Base-by-base conservation (phyloP, 2,797 vertebrate species). In the Oophaga sylvatica region DNA sequence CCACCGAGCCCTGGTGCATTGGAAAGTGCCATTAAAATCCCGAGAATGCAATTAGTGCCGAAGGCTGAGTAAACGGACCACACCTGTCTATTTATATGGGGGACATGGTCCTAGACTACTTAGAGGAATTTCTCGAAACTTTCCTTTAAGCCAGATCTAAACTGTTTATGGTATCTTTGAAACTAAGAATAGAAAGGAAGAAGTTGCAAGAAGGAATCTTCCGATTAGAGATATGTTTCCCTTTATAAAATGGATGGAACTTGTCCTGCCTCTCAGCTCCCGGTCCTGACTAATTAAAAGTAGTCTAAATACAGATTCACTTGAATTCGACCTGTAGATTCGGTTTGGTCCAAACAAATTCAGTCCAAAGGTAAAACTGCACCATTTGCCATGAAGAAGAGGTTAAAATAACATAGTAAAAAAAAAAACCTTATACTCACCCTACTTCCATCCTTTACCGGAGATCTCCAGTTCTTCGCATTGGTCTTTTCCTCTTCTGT, bases 61-160 rank as follows among this genome's bases (percentile, higher is more conserved):
- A 56, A 70, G 63, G 45, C 57, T 89, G 53, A 16, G 67, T 90
- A 90, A 87, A 41, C 89, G 88, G 60, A 68, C 83, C 88, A 83
- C 81, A 83, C 67, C 67, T 83, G 67, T 71, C 81, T 82, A 31
- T 87, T 35, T 53, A 71, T 56, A 83, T 59, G 57, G n/a, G n/a
- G 15, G 19, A 71, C 2, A 59, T 10, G 29, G 65, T 71, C 53
- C 29, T 13, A 3, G 67, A 31, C 45, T 59, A 13, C 78, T 80
- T 62, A 8, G 22, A 9, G 35, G 62, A 65, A 68, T 81, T 82
- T 63, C 45, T 56, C 59, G 57, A 16, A 70, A 53, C 45, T 56
- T 48, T 68, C 15, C 8, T 70, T 16, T 56, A 57, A 56, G 11
- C 65, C 29, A 82, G 15, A 22, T 70, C 80, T 57, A 57, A 70